Percentiles rank a stretch among this genome's conserved stretches.
These are phyloP conservation scores for Chouioia cunea DNA, from an alignment of 2,888 invertebrate genomes.

Conservation along the genomic window DNA sequence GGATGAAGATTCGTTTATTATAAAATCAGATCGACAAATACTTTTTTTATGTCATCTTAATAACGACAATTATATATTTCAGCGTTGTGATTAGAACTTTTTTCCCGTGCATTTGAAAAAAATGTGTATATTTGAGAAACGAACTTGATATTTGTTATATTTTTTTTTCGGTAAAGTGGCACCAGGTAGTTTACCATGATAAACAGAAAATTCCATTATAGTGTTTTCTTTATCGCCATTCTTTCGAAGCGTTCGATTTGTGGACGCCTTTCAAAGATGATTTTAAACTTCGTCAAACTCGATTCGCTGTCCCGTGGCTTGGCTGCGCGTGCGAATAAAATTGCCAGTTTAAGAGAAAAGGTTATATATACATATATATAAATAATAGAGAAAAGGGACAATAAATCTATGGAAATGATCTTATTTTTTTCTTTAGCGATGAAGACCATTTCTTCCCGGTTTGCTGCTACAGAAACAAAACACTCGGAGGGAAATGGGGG, in stretches of 20 bases:
- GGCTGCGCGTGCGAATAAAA: conserved; percentile 36
- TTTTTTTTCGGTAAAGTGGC: not conserved
- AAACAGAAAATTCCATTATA: conserved; percentile 33
- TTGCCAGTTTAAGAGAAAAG: not conserved
- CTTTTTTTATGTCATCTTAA: too few species aligned
- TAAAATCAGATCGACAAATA: too few species aligned
- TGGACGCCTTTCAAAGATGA: conserved; percentile 44
- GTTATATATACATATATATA: too few species aligned
- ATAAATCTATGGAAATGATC: not conserved
- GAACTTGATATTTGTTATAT: not conserved
- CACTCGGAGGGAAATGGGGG: not conserved
- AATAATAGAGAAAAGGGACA: not conserved
- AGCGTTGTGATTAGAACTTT: not conserved
- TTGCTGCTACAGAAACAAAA: conserved; percentile 13
- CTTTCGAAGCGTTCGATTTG: conserved; percentile 45
- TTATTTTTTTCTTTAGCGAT: not conserved
- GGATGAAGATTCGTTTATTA: too few species aligned
- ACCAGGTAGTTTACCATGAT: conserved; percentile 15
- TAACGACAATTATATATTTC: too few species aligned
- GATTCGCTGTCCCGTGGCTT: conserved; percentile 22
- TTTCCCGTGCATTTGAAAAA: not conserved
- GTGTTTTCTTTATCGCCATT: conserved; percentile 25
- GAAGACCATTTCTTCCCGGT: not conserved
- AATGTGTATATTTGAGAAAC: not conserved
- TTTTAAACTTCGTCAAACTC: conserved; percentile 54